Conservation (phyloP, 2,113 vertebrate species). For the Dendrocopos noguchii region DNA sequence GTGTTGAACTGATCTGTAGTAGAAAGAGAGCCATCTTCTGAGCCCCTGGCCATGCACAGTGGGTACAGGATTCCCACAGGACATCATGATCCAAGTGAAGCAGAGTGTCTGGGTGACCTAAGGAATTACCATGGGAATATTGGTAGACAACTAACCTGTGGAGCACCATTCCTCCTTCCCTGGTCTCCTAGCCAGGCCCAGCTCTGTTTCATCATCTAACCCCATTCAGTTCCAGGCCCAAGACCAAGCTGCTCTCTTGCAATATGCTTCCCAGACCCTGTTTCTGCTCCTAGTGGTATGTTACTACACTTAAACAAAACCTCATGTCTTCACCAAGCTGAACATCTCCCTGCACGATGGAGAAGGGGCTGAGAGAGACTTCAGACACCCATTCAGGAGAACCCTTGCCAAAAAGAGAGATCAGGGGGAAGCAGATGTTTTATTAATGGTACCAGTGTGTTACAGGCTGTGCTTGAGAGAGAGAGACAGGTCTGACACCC, state of each 20-base stretch:
- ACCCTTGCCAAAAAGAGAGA: neutral
- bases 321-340: neutral
- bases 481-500: neutral
- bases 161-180: neutral
- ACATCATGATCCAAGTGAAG: neutral
- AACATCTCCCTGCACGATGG: neutral
- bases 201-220: neutral
- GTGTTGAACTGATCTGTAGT: neutral
- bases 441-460: neutral
- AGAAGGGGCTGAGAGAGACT: neutral
- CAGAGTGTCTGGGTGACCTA: neutral
- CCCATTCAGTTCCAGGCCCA: rapidly evolving
- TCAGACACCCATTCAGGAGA: neutral
- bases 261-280: neutral
- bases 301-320: neutral
- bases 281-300: rapidly evolving
- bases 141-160: rapidly evolving
- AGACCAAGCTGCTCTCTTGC: neutral
- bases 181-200: neutral
- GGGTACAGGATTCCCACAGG: neutral
- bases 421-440: neutral
- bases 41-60: neutral
- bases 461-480: neutral
- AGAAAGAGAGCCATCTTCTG: neutral
- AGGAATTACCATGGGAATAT: neutral